A percentile compares a stretch with the other conserved stretches of the same genome.
Evolutionary conservation across 1,140 invertebrate genomes (phyloP).

Genomic region (Armadillidium nasatum): DNA sequence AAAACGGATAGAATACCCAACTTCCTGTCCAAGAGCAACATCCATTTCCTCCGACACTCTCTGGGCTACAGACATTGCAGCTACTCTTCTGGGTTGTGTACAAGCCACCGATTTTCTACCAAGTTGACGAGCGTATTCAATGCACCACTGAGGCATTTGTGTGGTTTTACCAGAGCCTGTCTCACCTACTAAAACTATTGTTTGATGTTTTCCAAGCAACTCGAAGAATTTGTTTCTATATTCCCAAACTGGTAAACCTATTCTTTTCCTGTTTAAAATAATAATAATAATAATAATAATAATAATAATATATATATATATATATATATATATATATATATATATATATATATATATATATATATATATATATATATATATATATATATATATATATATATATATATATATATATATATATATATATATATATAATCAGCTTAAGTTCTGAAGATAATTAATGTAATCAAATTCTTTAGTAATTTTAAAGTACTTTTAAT

Average conservation of each 20-base stretch:
- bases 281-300: slow-evolving; percentile 55
- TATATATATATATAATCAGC: too few relatives aligned
- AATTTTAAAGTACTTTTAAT: too few relatives aligned
- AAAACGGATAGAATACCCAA: slow-evolving; percentile 98
- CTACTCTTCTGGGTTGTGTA: slow-evolving; percentile 94
- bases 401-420: too few relatives aligned
- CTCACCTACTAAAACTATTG: slow-evolving; percentile 90
- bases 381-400: too few relatives aligned
- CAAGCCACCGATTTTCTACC: slow-evolving; percentile 85
- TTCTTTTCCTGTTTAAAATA: slow-evolving; percentile 83
- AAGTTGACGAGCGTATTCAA: slow-evolving; percentile 73
- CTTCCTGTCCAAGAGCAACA: slow-evolving; percentile 91
- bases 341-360: background rate
- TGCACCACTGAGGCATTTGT: slow-evolving; percentile 57
- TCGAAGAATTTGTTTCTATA: slow-evolving; percentile 95
- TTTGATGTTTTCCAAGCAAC: slow-evolving; percentile 79
- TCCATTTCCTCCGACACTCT: slow-evolving; percentile 99
- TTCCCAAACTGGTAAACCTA: slow-evolving; percentile 93
- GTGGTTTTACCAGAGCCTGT: slow-evolving; percentile 98
- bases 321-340: slow-evolving; percentile 43
- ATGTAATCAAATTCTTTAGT: too few relatives aligned
- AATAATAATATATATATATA: slow-evolving; percentile 42
- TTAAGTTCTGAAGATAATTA: too few relatives aligned
- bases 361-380: too few relatives aligned
- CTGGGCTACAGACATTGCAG: slow-evolving; percentile 97